Base-by-base conservation (phyloP, 2,888 invertebrate genomes). In the Microdon myrmicae region DNA sequence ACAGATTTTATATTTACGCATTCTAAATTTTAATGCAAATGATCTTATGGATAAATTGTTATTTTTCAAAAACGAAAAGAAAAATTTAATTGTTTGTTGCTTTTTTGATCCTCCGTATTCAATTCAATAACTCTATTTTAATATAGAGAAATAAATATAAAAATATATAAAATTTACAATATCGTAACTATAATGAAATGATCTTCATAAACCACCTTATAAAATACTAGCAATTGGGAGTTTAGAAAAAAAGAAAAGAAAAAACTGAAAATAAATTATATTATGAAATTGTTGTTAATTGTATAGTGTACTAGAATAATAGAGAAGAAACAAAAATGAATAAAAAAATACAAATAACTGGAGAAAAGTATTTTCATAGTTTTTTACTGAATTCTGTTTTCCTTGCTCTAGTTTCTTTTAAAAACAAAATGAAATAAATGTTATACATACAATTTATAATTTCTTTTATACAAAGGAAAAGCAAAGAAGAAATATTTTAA, bases 261-360 rank as follows among this genome's bases (percentile, higher is more conserved):
- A 38, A 23, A 44, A 49, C 34, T 55, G 49, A 45, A 60, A 67
- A 60, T 51, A 59, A 51, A 60, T 47, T 60, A 60, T 67, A 54
- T 51, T 51, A 67, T 54, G 55, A 53, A 49, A 60, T 67, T 67
- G 67, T 67, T 67, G 67, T 67, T 67, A 53, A 60, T 67, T 67
- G 67, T 67, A 60, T 67, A 60, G 60, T 58, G 60, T 55, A 60
- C 44, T 41, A 54, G 54, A 29, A 29, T 60, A 67, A 67, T 29
- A 53, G 60, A 67, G 54, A 67, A 67, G 54, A 67, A 67, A 67
- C 41, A 48, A 43, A n/a, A 53, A 49, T 56, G 34, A 44, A 54
- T 20, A 20, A 34, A 34, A 48, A 51, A 39, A 60, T 10, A 45
- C 29, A 29, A 64, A 31, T 29, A 58, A 31, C 20, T 31, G 16